phyloP scores from a whole-genome alignment of 2,113 vertebrate genomes.

The Mungos mungo region DNA sequence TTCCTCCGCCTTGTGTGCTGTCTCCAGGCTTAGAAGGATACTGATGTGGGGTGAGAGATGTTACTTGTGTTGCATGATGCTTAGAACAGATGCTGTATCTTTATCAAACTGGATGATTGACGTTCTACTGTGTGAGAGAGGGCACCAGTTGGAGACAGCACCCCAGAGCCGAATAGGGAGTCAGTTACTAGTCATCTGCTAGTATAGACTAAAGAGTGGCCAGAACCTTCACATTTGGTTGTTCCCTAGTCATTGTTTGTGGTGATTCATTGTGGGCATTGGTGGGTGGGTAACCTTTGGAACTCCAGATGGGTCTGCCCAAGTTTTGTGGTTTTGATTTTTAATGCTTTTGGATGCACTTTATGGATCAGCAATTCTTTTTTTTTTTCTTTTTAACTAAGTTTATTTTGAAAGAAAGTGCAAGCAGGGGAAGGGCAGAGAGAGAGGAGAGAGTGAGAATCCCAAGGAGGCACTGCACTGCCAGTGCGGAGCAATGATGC shows the following conservation, averaged over 20 bases:
- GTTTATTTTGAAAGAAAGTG: no score
- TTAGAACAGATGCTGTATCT: background rate
- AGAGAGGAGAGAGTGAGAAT: no score
- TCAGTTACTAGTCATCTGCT: background rate
- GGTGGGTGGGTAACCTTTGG: background rate
- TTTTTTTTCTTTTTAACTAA: no score
- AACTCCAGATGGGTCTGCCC: background rate
- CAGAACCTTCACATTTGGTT: background rate
- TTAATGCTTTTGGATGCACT: background rate
- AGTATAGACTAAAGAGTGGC: background rate
- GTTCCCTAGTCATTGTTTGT: background rate
- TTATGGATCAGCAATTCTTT: background rate
- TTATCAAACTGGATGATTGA: background rate
- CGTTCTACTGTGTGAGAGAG: background rate
- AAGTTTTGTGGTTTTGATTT: slow-evolving; percentile 12
- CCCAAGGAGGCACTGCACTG: no score
- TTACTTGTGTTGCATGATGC: background rate
- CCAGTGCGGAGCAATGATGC: no score
- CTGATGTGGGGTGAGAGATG: background rate
- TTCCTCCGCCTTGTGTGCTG: background rate
- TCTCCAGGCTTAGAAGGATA: background rate
- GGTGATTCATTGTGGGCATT: background rate
- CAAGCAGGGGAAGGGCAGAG: no score
- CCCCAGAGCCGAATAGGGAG: background rate
- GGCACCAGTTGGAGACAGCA: background rate